Percentiles rank a stretch among this genome's conserved stretches.
Evolutionary conservation across 2,888 invertebrate genomes (phyloP).

Genomic region (Eucera pruinosa): DNA sequence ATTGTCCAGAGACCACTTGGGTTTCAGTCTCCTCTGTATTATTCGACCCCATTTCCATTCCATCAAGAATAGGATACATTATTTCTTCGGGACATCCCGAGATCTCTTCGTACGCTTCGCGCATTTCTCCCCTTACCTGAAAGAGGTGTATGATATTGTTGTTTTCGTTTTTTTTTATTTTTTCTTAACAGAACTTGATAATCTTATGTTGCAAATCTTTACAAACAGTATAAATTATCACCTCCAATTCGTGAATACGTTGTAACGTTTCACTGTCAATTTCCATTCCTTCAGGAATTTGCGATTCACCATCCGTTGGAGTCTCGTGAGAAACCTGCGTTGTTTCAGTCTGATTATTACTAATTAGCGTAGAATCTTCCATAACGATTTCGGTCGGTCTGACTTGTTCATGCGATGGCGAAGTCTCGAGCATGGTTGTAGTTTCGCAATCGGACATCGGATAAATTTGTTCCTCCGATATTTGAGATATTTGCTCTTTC

Average conservation of each 20-base stretch:
- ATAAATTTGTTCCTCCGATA: conserved; percentile 73
- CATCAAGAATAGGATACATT: conserved; percentile 81
- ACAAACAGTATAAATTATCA: conserved; percentile 23
- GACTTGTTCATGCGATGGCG: conserved; percentile 63
- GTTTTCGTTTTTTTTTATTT: too few species aligned
- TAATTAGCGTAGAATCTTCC: conserved; percentile 65
- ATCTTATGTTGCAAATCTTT: conserved; percentile 14
- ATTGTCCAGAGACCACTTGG: conserved; percentile 64
- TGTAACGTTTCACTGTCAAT: conserved; percentile 82
- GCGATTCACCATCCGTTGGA: conserved; percentile 75
- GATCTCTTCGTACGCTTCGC: conserved; percentile 82
- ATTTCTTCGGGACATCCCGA: conserved; percentile 82
- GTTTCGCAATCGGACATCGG: conserved; percentile 75
- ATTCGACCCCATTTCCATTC: conserved; percentile 80
- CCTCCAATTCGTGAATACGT: conserved; percentile 82
- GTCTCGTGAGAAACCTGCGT: conserved; percentile 66
- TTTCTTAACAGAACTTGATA: conserved; percentile 9
- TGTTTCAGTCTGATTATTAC: conserved; percentile 62
- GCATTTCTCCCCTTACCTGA: conserved; percentile 82
- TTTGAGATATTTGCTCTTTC: conserved; percentile 65
- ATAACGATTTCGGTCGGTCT: conserved; percentile 67
- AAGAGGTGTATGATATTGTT: conserved; percentile 30
- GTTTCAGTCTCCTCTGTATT: conserved; percentile 75
- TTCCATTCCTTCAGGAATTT: conserved; percentile 82
- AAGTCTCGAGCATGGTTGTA: conserved; percentile 69